Conservation (phyloP, 2,113 vertebrate species). For the Clinocottus analis region DNA sequence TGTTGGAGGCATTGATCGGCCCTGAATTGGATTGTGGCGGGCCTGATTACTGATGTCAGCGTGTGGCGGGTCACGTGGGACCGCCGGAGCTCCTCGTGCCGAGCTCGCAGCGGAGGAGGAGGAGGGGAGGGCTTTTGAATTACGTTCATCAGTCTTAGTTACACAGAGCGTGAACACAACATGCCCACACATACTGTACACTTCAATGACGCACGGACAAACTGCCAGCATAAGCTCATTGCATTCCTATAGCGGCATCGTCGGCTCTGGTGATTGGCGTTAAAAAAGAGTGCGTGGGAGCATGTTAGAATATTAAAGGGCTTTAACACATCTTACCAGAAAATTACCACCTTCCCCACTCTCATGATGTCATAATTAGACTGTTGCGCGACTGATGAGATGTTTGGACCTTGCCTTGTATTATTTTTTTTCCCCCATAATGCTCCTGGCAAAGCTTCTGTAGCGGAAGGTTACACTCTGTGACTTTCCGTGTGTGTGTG, state of each 20-base stretch:
- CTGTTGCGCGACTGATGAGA: slow-evolving; percentile 14
- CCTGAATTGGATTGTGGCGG: slow-evolving; percentile 78
- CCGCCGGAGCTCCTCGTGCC: slow-evolving; percentile 63
- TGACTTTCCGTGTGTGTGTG: slow-evolving; percentile 17
- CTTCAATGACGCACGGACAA: slow-evolving; percentile 39
- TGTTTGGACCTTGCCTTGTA: slow-evolving; percentile 1
- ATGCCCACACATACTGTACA: slow-evolving; percentile 61
- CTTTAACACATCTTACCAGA: slow-evolving; percentile 8
- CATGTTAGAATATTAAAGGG: slow-evolving; percentile 12
- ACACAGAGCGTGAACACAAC: slow-evolving; percentile 43
- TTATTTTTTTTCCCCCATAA: not conserved
- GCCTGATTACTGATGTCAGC: slow-evolving; percentile 80
- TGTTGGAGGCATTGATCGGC: slow-evolving; percentile 80
- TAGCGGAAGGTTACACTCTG: slow-evolving; percentile 34
- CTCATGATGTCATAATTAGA: slow-evolving; percentile 32
- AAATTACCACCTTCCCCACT: slow-evolving; percentile 11
- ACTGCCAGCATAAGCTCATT: slow-evolving; percentile 22
- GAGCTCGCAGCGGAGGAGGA: slow-evolving; percentile 7
- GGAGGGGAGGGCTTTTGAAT: slow-evolving; percentile 46
- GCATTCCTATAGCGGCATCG: slow-evolving; percentile 11
- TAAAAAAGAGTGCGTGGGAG: slow-evolving; percentile 20
- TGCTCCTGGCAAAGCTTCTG: not conserved
- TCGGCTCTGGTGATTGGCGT: slow-evolving; percentile 15
- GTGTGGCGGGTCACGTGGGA: slow-evolving; percentile 71
- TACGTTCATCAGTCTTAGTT: slow-evolving; percentile 72